Evolutionary conservation across 2,113 vertebrate species (phyloP).

Genomic region (Addax nasomaculatus): DNA sequence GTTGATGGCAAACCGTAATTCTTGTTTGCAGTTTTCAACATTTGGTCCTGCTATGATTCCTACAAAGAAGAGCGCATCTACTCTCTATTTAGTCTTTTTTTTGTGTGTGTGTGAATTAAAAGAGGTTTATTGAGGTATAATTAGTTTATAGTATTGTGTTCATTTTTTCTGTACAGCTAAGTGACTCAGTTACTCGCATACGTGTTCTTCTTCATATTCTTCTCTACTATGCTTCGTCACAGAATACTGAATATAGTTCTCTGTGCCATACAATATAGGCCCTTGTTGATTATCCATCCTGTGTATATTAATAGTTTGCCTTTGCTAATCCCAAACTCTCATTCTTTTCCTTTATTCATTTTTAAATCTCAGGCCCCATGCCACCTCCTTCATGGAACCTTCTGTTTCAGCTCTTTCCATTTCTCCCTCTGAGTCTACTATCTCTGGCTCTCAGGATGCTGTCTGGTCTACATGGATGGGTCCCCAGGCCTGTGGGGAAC

Average conservation of each 20-base stretch:
- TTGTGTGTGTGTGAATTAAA: not conserved
- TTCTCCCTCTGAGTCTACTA: not conserved
- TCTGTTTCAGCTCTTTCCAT: not conserved
- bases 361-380: not conserved
- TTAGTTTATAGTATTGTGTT: not conserved
- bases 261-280: not conserved
- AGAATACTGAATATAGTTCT: not conserved
- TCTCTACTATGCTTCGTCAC: not conserved
- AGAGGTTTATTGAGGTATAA: not conserved
- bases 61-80: no score
- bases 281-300: not conserved
- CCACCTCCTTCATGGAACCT: not conserved
- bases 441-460: not conserved
- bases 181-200: not conserved
- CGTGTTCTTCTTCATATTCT: not conserved
- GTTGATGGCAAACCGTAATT: not conserved
- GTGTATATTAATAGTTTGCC: not conserved
- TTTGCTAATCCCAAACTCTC: not conserved
- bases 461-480: not conserved
- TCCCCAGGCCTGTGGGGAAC: not conserved
- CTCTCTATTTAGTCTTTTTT: not conserved
- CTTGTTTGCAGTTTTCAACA: not conserved
- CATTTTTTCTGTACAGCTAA: not conserved
- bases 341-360: not conserved
- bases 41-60: not conserved